These are phyloP conservation scores for Onthophagus sagittarius DNA, from an alignment of 2,888 invertebrate genomes.

Conservation along the genomic window DNA sequence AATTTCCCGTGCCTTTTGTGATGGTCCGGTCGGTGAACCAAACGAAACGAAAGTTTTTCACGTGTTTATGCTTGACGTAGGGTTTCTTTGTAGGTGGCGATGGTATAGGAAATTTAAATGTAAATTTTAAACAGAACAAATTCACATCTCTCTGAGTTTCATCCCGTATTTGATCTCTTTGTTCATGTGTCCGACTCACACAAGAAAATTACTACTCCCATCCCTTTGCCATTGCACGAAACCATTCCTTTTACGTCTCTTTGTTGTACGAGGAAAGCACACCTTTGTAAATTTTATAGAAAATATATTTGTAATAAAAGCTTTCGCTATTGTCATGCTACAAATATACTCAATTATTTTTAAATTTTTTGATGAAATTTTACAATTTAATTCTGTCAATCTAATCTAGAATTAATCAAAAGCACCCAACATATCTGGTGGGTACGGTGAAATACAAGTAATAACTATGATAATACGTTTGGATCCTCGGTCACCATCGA, in stretches of 20 bases:
- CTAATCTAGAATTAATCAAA: no score
- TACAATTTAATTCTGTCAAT: no score
- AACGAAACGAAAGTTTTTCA: background rate
- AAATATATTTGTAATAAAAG: background rate
- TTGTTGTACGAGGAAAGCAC: background rate
- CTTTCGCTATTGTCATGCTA: background rate
- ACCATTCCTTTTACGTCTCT: background rate
- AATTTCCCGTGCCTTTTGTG: background rate
- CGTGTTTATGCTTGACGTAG: background rate
- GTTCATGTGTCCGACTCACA: background rate
- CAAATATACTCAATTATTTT: no score
- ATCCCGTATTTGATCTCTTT: background rate
- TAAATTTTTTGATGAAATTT: no score
- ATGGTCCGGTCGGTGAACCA: background rate
- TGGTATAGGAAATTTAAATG: background rate
- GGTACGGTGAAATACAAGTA: no score
- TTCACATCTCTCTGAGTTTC: background rate
- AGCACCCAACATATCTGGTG: no score
- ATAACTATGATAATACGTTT: no score
- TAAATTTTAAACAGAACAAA: background rate
- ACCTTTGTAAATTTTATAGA: background rate
- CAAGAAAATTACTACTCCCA: background rate
- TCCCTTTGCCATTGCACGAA: background rate
- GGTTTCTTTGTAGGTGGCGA: background rate
- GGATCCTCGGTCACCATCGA: no score